Base-by-base conservation (phyloP, 2,113 vertebrate species). In the Osmerus eperlanus region DNA sequence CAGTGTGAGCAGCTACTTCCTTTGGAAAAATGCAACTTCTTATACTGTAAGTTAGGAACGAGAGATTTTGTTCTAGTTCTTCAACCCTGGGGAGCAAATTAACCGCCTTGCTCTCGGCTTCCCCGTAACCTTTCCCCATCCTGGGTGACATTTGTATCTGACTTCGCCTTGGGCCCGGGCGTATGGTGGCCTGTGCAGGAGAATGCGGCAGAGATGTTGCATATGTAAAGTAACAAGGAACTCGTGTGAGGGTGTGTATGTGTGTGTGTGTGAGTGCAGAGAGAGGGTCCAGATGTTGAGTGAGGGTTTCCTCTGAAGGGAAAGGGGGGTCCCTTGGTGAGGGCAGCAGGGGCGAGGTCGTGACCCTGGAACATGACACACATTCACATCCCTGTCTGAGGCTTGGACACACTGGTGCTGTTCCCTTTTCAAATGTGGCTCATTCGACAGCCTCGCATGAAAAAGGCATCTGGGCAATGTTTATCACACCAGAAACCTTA, bases 121-220 rank as follows among this genome's bases (percentile, higher is more conserved):
- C 64, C 60, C 67, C 52, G 76, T 92, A 91, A 91, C 91, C 90
- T 90, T 89, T 89, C 77, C 70, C 72, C 78, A 84, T 87, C 79
- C 82, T 78, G 75, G 88, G 71, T 90, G 89, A 88, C 89, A 91
- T 93, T 91, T 90, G 87, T 89, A 83, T 89, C 87, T 84, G 76
- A 77, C 79, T 79, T 81, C 86, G 58, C 83, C 84, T 84, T 84
- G 83, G 83, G 88, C 82, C 79, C 74, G 67, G 75, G 75, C 84
- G 85, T 88, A 84, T 82, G 80, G 81, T 13, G 9, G 79, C 68
- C 72, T 78, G 81, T 53, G 80, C 78, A 59, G 56, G 76, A 83
- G 72, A 74, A 83, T 73, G 23, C 80, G 81, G 79, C 83, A 77
- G 79, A 81, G 83, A 81, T 63, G 73, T 74, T 83, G 85, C 84